Evolutionary conservation across 2,888 invertebrate species (phyloP).

Genomic region (Formica aserva): DNA sequence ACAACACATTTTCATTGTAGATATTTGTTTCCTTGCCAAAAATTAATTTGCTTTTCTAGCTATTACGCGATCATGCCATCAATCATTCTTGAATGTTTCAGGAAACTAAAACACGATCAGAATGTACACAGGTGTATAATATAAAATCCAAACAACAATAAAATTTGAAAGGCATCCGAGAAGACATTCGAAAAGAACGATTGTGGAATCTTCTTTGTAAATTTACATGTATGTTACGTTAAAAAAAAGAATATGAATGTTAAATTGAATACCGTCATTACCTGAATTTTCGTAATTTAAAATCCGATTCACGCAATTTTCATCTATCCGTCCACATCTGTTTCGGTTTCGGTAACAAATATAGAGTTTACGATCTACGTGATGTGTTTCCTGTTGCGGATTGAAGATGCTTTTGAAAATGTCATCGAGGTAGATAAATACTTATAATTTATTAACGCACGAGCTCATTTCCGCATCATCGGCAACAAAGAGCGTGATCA

Average conservation of each 20-base stretch:
- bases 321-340: background rate
- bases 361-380: background rate
- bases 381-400: background rate
- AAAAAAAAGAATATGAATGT: background rate
- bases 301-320: background rate
- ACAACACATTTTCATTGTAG: slow-evolving; percentile 8
- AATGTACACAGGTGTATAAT: background rate
- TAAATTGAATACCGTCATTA: background rate
- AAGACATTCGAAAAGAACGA: background rate
- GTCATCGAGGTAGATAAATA: background rate
- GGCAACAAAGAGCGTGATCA: slow-evolving; percentile 31
- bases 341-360: background rate
- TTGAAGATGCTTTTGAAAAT: background rate
- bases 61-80: background rate
- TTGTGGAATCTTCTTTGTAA: background rate
- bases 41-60: slow-evolving; percentile 4
- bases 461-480: slow-evolving; percentile 25
- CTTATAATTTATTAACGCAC: slow-evolving; percentile 16
- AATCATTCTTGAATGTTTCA: slow-evolving; percentile 11
- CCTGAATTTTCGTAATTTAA: background rate
- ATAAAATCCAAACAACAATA: background rate
- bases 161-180: background rate
- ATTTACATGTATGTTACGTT: background rate
- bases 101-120: background rate
- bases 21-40: slow-evolving; percentile 16